Evolutionary conservation across 2,797 vertebrate genomes (phyloP), one percentile per base, ranked within the genome.

Genomic region (Myotis daubentonii): DNA sequence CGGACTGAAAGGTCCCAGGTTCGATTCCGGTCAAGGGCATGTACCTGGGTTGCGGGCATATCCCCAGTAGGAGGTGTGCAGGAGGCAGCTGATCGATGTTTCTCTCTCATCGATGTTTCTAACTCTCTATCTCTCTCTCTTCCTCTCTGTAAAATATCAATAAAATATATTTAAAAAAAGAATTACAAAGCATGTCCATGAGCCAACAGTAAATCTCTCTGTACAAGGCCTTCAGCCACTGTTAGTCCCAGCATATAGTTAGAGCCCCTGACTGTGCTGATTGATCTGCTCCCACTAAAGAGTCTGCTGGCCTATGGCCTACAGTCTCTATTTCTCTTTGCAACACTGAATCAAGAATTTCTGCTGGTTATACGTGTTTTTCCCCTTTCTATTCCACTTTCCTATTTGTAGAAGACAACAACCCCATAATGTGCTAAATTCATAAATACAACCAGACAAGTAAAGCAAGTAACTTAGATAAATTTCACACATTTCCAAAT

Each of bases 401-500:
- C 57, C 4, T 57, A 7, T 60, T 22, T 65, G 65, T 3, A 17
- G 30, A 81, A 53, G 23, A 81, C 25, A 53, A 65, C 75, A 74
- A 49, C 16, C 62, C 25, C 33, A 72, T 7, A n/a, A 38, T 4
- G 28, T 2, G 23, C 51, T 25, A 33, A 22, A 60, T 30, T 44
- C 41, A 55, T 62, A 83, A 86, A 49, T 1, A 25, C 19, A 49
- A 68, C 3, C 6, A 72, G 47, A 60, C n/a, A 68, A 6, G 4
- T 20, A 1, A 30, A 30, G 41, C 38, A 12, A 65, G 65, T 0
- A 6, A n/a, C 5, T 0, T 2, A 7, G 44, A 12, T 30, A 11
- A 11, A 9, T 82, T 20, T 36, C 57, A 49, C 47, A 38, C 47
- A 23, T 15, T 6, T 25, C 66, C 53, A 68, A 19, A 23, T 17